Evolutionary conservation across 2,888 invertebrate genomes (phyloP), one percentile per base, ranked within the genome.

Genomic region (Thecocarcelia acutangulata): DNA sequence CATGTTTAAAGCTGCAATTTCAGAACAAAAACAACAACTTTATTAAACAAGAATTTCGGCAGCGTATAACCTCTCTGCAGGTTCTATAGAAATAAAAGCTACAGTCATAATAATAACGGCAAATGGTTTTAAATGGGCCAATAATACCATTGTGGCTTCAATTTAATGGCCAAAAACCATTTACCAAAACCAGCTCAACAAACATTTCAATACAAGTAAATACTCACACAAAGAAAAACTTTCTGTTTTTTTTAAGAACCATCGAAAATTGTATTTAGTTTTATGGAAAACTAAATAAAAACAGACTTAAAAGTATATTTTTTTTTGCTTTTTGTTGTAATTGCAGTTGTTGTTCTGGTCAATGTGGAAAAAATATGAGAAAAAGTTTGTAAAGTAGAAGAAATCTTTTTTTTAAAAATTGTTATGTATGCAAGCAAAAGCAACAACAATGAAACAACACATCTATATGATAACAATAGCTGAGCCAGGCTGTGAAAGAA

Each of bases 111-210:
- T 2, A 63, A 46, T 46, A 73, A 63, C 44, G 21, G 63, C 4
- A 73, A 40, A 73, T 46, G 13, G 13, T 52, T 58, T 33, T 78
- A 42, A 78, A 66, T 72, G 48, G 64, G 37, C 50, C 52, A 72
- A 78, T 50, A 64, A 58, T 58, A 48, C 50, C 24, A 72, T 70
- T 70, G 64, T 44, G 64, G 50, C 64, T 66, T 58, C 44, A 66
- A 66, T 78, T 78, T 66, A 78, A 78, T 78, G 72, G 44, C 78
- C 58, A 78, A 81, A 73, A 68, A 73, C 52, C 58, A 66, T 58
- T n/a, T 64, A 75, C 21, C 17, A 21, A 75, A 66, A 80, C 19
- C 48, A 73, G 46, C 33, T 58, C 17, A 56, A 64, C 12, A 28
- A n/a, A 64, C 44, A 33, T 33, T 33, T 33, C 46, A 24, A 72